Conservation (phyloP, 2,113 vertebrate genomes). For the Edolisoma coerulescens region DNA sequence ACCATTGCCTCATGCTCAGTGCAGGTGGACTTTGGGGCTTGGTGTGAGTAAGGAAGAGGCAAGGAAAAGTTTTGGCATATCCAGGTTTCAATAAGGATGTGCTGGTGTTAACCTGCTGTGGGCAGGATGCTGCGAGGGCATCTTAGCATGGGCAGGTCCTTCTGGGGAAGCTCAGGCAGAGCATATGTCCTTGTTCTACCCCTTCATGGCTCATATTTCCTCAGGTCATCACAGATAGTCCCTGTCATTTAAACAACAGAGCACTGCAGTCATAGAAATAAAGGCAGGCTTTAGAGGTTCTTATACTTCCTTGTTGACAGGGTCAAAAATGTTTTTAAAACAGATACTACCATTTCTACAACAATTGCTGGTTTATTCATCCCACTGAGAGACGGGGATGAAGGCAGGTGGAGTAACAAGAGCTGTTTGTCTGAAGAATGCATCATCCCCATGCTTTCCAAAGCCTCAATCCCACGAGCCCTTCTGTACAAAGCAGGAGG, state of each 20-base stretch:
- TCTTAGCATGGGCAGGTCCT: not conserved
- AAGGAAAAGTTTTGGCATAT: not conserved
- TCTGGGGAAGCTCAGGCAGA: not conserved
- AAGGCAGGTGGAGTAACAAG: not conserved
- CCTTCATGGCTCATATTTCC: not conserved
- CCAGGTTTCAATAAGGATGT: not conserved
- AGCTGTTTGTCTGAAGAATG: not conserved
- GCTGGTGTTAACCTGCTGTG: not conserved
- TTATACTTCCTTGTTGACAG: not conserved
- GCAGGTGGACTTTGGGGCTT: not conserved
- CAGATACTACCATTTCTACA: not conserved
- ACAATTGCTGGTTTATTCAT: not conserved
- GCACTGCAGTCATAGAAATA: not conserved
- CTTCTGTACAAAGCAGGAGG: not conserved
- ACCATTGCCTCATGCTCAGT: not conserved
- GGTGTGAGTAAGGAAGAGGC: not conserved
- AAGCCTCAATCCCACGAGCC: not conserved
- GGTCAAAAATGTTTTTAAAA: not conserved
- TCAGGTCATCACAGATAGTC: not conserved
- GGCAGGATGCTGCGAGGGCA: fast-evolving
- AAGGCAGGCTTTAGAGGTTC: not conserved
- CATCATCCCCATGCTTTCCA: not conserved
- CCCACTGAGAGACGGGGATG: not conserved
- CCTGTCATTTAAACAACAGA: not conserved
- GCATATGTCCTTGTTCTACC: not conserved